A percentile compares a stretch with the other conserved stretches of the same genome.
Conservation (phyloP, 1,140 invertebrate genomes). For the Drosophila hydei region DNA sequence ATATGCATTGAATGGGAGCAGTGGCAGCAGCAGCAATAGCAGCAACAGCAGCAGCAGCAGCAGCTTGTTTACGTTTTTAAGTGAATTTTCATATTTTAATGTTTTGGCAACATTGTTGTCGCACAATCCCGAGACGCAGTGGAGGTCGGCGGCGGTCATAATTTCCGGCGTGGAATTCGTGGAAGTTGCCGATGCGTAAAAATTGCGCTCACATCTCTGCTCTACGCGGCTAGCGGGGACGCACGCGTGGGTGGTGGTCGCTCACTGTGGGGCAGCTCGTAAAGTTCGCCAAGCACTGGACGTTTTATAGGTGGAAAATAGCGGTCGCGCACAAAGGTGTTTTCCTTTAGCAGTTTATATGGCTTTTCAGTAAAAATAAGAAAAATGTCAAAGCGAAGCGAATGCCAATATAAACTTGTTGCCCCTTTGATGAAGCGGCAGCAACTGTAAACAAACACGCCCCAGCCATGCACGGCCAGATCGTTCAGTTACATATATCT, state of each 20-base stretch:
- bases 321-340: conserved; percentile 62
- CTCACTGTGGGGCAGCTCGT: conserved; percentile 44
- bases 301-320: conserved; percentile 65
- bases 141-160: conserved; percentile 67
- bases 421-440: conserved; percentile 48
- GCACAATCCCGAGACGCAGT: conserved; percentile 53
- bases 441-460: conserved; percentile 63
- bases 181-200: conserved; percentile 67
- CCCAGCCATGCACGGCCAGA: conserved; percentile 16
- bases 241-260: background rate
- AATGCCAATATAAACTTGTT: conserved; percentile 52
- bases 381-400: conserved; percentile 65
- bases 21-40: background rate
- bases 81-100: conserved; percentile 82
- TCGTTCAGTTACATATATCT: conserved; percentile 8
- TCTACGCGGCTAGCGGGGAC: background rate
- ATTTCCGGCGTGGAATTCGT: conserved; percentile 81
- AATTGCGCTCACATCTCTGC: conserved; percentile 35
- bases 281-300: conserved; percentile 48
- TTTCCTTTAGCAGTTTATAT: conserved; percentile 54
- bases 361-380: conserved; percentile 40
- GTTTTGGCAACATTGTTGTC: conserved; percentile 79
- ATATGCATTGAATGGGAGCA: conserved; percentile 41
- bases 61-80: conserved; percentile 76
- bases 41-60: background rate